Evolutionary conservation across 1,140 invertebrate genomes (phyloP).

Genomic region (Saxidomus purpurata): DNA sequence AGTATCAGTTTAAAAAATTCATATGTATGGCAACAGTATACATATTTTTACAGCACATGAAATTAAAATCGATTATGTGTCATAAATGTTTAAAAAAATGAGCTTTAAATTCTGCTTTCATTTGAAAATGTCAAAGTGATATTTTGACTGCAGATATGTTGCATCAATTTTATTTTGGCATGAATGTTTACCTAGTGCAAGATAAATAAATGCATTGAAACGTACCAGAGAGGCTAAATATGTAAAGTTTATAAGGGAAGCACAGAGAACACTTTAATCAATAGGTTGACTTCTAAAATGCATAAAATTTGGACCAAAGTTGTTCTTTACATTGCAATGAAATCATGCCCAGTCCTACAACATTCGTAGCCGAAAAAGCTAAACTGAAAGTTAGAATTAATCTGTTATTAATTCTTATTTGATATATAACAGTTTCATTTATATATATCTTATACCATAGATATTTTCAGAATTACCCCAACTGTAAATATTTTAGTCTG

Average conservation of each 20-base stretch:
- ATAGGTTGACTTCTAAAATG: background rate
- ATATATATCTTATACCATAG: too few relatives aligned
- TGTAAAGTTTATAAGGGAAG: background rate
- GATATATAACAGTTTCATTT: background rate
- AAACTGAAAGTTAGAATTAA: background rate
- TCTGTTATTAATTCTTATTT: background rate
- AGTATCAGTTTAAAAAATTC: too few relatives aligned
- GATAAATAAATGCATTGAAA: constrained; percentile 4
- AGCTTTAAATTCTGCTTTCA: too few relatives aligned
- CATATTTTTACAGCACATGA: too few relatives aligned
- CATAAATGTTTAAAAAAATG: too few relatives aligned
- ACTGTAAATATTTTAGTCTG: too few relatives aligned
- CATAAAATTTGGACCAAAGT: constrained; percentile 54
- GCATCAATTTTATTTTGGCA: background rate
- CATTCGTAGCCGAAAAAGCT: too few relatives aligned
- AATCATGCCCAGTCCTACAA: background rate
- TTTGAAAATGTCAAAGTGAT: constrained; percentile 19
- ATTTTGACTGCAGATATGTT: background rate
- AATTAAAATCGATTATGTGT: too few relatives aligned
- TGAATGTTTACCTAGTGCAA: background rate
- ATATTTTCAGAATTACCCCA: too few relatives aligned
- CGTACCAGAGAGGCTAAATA: background rate
- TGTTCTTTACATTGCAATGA: background rate
- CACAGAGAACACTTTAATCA: constrained; percentile 5
- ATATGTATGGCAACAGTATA: too few relatives aligned